phyloP scores from a whole-genome alignment of 2,888 invertebrate species.

The Orchesella flavescens region DNA sequence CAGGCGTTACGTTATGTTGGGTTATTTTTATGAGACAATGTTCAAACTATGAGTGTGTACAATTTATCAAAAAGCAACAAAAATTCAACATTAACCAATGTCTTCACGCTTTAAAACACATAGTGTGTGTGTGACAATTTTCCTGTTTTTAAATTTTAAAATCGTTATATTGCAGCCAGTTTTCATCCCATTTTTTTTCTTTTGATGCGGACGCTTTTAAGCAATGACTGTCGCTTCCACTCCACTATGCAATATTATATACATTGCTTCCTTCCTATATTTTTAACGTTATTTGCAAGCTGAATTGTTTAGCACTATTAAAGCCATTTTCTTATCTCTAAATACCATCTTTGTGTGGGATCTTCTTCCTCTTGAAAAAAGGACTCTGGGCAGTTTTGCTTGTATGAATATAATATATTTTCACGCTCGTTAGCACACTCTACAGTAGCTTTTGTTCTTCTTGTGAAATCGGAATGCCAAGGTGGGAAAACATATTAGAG shows the following conservation, averaged over 20 bases:
- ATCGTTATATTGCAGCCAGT: slow-evolving; percentile 3
- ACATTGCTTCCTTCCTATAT: slow-evolving; percentile 15
- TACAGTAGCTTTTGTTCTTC: not conserved
- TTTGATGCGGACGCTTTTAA: not conserved
- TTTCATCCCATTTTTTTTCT: slow-evolving; percentile 12
- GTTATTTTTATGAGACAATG: slow-evolving; percentile 6
- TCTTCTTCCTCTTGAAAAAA: slow-evolving; percentile 31
- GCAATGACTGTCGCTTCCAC: not conserved
- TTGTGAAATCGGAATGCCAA: slow-evolving; percentile 60
- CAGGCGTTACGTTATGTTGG: too few species aligned
- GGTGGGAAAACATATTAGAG: slow-evolving; percentile 24
- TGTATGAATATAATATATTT: slow-evolving; percentile 39
- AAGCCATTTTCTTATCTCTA: slow-evolving; percentile 17
- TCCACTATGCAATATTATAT: too few species aligned
- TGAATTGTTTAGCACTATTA: slow-evolving; percentile 10
- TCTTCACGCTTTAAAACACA: slow-evolving; percentile 27
- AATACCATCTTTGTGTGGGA: slow-evolving; percentile 39
- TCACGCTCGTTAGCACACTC: slow-evolving; percentile 56
- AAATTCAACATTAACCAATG: slow-evolving; percentile 12
- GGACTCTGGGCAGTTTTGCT: slow-evolving; percentile 14
- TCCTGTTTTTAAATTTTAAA: not conserved
- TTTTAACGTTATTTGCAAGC: not conserved
- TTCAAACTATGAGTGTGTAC: not conserved
- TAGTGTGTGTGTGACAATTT: not conserved
- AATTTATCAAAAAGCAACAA: not conserved